Evolutionary conservation across 2,888 invertebrate genomes (phyloP), one percentile per base, ranked within the genome.

Genomic region (Thysanoteuthis rhombus): DNA sequence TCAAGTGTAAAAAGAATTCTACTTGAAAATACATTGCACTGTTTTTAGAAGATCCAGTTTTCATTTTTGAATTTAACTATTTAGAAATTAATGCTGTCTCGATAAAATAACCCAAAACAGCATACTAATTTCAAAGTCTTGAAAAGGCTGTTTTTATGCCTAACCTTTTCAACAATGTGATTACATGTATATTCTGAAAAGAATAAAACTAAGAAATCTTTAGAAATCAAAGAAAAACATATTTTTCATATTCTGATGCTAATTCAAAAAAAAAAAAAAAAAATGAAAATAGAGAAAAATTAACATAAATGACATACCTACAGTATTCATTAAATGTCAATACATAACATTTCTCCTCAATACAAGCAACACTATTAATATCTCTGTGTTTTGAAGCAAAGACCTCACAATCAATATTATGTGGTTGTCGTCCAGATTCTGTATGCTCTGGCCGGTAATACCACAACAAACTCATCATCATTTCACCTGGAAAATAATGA

Each of bases 381-480:
- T 99, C 99, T 94, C 98, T 98, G 97, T 99, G 99, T 94, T 99
- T 98, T 40, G 99, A 99, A 92, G 99, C 99, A 97, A 99, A 99
- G 94, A 99, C 98, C 97, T 99, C 99, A 97, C 99, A 99, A 28
- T 98, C 98, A 96, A 98, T 98, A 97, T 99, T 98, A 93, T 98
- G 98, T 36, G 98, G 98, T 96, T 98, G 98, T 52, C 98, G 98
- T 42, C 99, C 99, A 96, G 95, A 94, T 96, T 99, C 99, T 36
- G 99, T 99, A 97, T 99, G 99, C 97, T 99, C 99, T 0, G 99
- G 99, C 96, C 99, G 98, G 97, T 99, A 99, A 97, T 99, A 99
- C 99, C 99, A 99, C 95, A 99, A 97, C 94, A 99, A 97, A 8
- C 99, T 99, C 97, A 99, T 98, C 99, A 99, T 99, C 99, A 99